Percentiles rank a stretch among this genome's conserved stretches.
phyloP scores from a whole-genome alignment of 2,113 vertebrate species.

The Empidonax traillii region DNA sequence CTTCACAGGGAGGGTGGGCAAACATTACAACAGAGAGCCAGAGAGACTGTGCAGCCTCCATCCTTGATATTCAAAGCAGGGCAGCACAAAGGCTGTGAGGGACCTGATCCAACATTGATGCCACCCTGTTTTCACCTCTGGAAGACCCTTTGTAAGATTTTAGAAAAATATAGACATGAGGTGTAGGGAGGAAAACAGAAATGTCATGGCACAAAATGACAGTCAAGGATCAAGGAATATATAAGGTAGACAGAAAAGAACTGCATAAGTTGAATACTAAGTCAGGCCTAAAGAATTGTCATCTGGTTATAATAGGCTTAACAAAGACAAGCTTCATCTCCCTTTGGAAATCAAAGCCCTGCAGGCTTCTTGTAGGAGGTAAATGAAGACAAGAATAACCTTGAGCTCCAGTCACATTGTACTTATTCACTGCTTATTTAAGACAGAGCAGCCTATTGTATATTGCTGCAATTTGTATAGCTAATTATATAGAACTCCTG shows the following conservation, averaged over 20 bases:
- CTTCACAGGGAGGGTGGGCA: neutral
- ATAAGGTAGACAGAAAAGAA: neutral
- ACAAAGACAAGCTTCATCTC: conserved; percentile 18
- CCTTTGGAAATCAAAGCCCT: conserved; percentile 45
- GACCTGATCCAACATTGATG: neutral
- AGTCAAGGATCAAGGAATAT: neutral
- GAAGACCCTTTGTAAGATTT: neutral
- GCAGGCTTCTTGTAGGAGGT: conserved; percentile 30
- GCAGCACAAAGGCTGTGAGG: neutral
- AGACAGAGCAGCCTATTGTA: conserved; percentile 49
- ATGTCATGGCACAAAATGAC: neutral
- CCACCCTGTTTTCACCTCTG: neutral
- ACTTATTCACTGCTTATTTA: conserved; percentile 55
- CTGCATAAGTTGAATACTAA: neutral
- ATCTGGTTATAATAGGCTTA: conserved; percentile 6
- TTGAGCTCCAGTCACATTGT: conserved; percentile 40
- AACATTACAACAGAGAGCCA: neutral
- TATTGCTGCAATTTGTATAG: conserved; percentile 54
- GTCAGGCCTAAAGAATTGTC: neutral
- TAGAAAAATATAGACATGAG: neutral
- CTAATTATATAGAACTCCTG: conserved; percentile 57
- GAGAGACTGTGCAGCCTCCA: neutral
- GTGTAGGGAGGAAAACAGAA: neutral
- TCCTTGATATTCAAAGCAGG: neutral
- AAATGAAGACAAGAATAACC: conserved; percentile 58